Percentiles rank a stretch among this genome's conserved stretches.
Evolutionary conservation across 2,797 vertebrate species (phyloP).

Genomic region (Poecilia wingei): DNA sequence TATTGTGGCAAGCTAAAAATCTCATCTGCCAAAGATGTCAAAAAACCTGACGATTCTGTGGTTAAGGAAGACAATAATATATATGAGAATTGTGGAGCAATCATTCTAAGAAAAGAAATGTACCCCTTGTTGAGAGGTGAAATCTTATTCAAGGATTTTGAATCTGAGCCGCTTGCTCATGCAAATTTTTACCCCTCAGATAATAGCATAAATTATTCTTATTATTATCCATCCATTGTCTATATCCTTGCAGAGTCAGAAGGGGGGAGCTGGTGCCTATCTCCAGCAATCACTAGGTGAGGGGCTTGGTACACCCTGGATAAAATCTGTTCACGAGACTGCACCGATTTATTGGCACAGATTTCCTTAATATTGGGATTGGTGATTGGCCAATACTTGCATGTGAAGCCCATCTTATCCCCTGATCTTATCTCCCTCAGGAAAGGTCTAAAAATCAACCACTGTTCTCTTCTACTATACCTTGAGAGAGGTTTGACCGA

Average conservation of each 20-base stretch:
- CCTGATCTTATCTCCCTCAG: too few species aligned
- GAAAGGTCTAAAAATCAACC: too few species aligned
- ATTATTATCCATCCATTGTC: not conserved
- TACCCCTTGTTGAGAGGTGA: not conserved
- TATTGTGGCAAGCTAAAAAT: slow-evolving; percentile 3
- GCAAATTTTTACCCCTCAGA: not conserved
- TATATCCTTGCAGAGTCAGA: too few species aligned
- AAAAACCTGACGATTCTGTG: not conserved
- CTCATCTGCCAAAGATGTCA: not conserved
- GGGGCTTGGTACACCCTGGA: not conserved
- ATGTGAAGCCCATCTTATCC: too few species aligned
- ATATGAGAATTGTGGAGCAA: not conserved
- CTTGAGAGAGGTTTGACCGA: too few species aligned
- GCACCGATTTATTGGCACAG: too few species aligned
- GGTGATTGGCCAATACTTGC: too few species aligned
- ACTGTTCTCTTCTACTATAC: too few species aligned
- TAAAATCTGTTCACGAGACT: not conserved
- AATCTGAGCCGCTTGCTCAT: not conserved
- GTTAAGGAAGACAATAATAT: not conserved
- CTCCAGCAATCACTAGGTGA: not conserved
- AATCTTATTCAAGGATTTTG: not conserved
- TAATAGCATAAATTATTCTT: not conserved
- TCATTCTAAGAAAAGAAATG: not conserved
- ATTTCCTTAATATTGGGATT: too few species aligned
- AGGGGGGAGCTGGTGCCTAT: not conserved